Percentiles rank a stretch among this genome's conserved stretches.
These are phyloP conservation scores for Neoitamus cyanurus DNA, from an alignment of 2,888 invertebrate species.

Conservation along the genomic window DNA sequence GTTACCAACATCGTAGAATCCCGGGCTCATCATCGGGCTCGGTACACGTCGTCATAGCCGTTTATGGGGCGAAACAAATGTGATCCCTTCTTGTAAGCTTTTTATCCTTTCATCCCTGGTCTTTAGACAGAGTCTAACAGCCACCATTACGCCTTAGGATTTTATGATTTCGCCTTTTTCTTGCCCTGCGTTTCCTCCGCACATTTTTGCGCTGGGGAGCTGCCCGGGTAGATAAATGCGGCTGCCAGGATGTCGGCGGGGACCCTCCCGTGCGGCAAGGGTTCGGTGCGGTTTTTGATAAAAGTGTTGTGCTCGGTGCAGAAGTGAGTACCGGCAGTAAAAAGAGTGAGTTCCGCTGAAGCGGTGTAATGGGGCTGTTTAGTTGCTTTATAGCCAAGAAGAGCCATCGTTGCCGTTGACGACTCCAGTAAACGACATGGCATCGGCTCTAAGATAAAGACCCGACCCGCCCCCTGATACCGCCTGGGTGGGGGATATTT, in stretches of 20 bases:
- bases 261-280: background rate
- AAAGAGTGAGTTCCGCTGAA: constrained; percentile 36
- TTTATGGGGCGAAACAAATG: constrained; percentile 47
- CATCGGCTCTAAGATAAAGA: constrained; percentile 37
- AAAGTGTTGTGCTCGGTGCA: constrained; percentile 17
- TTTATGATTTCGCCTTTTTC: constrained; percentile 17
- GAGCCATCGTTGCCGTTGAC: constrained; percentile 39
- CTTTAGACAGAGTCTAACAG: constrained; percentile 44
- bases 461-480: background rate
- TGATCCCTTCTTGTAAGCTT: constrained; percentile 44
- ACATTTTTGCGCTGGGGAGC: background rate
- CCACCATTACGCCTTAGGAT: constrained; percentile 33
- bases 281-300: constrained; percentile 35
- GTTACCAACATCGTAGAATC: constrained; percentile 14
- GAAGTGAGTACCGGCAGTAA: constrained; percentile 32
- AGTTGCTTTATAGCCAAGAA: constrained; percentile 44
- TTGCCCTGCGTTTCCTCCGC: background rate
- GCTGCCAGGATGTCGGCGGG: background rate
- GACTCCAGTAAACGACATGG: constrained; percentile 17
- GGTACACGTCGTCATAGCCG: constrained; percentile 41
- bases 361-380: constrained; percentile 47
- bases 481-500: background rate
- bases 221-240: constrained; percentile 24
- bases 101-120: constrained; percentile 45
- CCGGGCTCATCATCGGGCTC: constrained; percentile 23